Evolutionary conservation across 2,888 invertebrate species (phyloP).

Genomic region (Elegia similella): DNA sequence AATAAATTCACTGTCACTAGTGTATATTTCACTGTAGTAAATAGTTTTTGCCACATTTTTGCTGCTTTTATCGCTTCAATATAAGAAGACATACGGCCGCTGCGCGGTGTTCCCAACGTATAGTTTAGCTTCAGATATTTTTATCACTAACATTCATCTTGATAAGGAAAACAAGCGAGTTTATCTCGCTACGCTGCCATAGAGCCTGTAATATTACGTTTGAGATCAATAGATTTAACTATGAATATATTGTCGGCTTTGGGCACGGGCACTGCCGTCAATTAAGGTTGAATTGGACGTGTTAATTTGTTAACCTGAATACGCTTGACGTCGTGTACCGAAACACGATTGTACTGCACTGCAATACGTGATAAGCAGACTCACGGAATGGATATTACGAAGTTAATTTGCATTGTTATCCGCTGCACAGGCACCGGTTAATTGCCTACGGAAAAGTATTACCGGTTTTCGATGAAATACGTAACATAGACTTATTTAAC

Average conservation of each 20-base stretch:
- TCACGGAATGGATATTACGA: slow-evolving; percentile 10
- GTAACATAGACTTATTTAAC: no score
- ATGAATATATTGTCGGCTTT: background rate
- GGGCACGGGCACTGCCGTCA: background rate
- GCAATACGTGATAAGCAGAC: slow-evolving; percentile 8
- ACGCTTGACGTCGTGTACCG: background rate
- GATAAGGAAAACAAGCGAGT: slow-evolving; percentile 73
- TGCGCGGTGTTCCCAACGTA: slow-evolving; percentile 40
- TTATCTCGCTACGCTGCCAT: slow-evolving; percentile 50
- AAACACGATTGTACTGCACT: background rate
- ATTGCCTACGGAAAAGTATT: background rate
- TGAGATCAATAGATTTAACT: slow-evolving; percentile 1
- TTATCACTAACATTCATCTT: slow-evolving; percentile 71
- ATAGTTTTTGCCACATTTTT: slow-evolving; percentile 72
- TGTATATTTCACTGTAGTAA: slow-evolving; percentile 70
- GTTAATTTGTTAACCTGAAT: slow-evolving; percentile 9
- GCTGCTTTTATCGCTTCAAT: slow-evolving; percentile 28
- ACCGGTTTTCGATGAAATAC: background rate
- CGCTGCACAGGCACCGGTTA: background rate
- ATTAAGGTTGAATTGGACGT: slow-evolving; percentile 1
- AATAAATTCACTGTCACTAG: slow-evolving; percentile 66
- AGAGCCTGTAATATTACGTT: slow-evolving; percentile 15
- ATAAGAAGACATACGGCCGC: slow-evolving; percentile 21
- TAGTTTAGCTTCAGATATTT: slow-evolving; percentile 63
- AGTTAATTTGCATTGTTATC: slow-evolving; percentile 12